Percentiles rank a stretch among this genome's conserved stretches.
Evolutionary conservation across 2,888 invertebrate species (phyloP).

Genomic region (Acronicta alni): DNA sequence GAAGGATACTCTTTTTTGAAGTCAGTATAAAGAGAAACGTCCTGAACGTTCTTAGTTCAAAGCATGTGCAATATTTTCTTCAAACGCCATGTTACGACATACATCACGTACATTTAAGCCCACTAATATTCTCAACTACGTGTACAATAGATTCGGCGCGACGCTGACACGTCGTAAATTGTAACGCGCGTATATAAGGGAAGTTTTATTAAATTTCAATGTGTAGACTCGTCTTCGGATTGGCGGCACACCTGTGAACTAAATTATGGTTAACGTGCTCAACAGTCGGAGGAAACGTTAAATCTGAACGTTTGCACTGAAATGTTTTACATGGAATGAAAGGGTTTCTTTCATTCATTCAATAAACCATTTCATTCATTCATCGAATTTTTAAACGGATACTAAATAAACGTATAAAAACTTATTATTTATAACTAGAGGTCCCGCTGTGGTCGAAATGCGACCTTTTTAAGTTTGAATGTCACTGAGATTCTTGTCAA

Average conservation of each 20-base stretch:
- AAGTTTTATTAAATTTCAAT: constrained; percentile 83
- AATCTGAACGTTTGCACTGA: constrained; percentile 51
- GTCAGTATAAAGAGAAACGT: no score
- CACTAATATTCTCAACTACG: constrained; percentile 43
- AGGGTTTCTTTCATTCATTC: no score
- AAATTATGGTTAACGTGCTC: constrained; percentile 79
- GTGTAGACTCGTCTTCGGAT: constrained; percentile 75
- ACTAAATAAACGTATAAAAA: no score
- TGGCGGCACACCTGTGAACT: constrained; percentile 81
- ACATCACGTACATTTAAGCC: constrained; percentile 39
- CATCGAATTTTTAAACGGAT: no score
- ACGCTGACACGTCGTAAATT: constrained; percentile 60
- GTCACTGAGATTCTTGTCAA: no score
- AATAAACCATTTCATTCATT: no score
- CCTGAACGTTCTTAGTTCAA: no score
- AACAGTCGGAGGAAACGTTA: constrained; percentile 63
- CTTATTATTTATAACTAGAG: no score
- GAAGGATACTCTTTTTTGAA: no score
- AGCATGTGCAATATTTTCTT: not conserved
- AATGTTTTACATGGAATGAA: constrained; percentile 4
- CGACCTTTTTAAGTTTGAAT: no score
- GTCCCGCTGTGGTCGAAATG: no score
- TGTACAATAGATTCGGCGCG: constrained; percentile 50
- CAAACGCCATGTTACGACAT: constrained; percentile 1
- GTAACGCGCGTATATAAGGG: constrained; percentile 57